Conservation (phyloP, 2,113 vertebrate species). For the Crotalus helleri region DNA sequence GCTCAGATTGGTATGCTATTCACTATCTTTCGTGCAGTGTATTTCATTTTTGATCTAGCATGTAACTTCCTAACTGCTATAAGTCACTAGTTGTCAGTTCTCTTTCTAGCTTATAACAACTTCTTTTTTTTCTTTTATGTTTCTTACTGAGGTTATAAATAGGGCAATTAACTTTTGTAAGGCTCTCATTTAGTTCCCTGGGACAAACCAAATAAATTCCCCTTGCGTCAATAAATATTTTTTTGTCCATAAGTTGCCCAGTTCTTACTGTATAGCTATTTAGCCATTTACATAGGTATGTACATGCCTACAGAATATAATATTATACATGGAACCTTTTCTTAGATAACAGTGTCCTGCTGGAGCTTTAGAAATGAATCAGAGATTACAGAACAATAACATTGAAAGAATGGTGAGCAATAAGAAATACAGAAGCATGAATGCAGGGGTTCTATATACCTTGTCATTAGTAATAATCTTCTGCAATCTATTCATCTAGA, state of each 20-base stretch:
- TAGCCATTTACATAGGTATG: neutral
- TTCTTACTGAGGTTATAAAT: neutral
- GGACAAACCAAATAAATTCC: neutral
- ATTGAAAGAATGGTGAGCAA: neutral
- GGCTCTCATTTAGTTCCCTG: neutral
- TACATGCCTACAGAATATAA: neutral
- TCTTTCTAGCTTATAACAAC: conserved; percentile 39
- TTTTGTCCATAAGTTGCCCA: neutral
- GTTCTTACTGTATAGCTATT: neutral
- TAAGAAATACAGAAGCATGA: neutral
- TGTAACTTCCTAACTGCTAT: conserved; percentile 43
- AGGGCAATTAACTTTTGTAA: neutral
- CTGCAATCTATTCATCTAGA: neutral
- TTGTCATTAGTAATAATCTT: neutral
- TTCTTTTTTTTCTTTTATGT: conserved; percentile 19
- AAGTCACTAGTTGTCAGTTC: conserved; percentile 32
- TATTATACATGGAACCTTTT: neutral
- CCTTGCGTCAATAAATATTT: neutral
- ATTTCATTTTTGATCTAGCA: conserved; percentile 53
- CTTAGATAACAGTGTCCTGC: neutral
- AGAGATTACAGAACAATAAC: neutral
- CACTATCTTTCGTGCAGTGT: conserved; percentile 44
- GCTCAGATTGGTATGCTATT: conserved; percentile 16
- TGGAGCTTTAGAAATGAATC: neutral
- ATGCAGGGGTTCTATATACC: neutral